phyloP scores from a whole-genome alignment of 2,888 invertebrate species.

The Coenonympha glycerion region DNA sequence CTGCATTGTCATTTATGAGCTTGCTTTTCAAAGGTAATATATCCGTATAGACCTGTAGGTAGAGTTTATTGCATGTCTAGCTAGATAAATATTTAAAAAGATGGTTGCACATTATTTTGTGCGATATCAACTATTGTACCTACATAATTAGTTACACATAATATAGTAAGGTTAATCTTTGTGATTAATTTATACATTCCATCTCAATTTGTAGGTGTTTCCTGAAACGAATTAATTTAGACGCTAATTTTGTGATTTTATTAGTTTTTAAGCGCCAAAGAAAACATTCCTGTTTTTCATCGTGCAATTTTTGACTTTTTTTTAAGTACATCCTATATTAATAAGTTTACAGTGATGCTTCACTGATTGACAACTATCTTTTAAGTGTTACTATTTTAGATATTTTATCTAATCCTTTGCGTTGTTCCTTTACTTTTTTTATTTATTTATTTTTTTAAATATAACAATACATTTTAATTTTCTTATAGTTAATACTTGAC shows the following conservation, averaged over 20 bases:
- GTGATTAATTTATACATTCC: slow-evolving; percentile 3
- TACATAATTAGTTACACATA: neutral
- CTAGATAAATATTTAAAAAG: slow-evolving; percentile 19
- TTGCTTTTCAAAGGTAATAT: no score
- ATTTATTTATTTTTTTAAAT: no score
- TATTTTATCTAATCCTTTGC: slow-evolving; percentile 35
- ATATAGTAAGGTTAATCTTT: neutral
- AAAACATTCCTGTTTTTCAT: slow-evolving; percentile 49
- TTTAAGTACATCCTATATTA: slow-evolving; percentile 27
- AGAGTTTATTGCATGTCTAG: slow-evolving; percentile 35
- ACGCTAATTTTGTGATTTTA: slow-evolving; percentile 55
- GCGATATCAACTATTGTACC: slow-evolving; percentile 3
- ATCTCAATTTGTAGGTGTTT: slow-evolving; percentile 25
- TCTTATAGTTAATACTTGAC: no score
- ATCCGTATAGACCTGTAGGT: no score
- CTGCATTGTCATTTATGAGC: no score
- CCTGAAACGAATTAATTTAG: slow-evolving; percentile 54
- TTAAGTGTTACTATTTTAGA: slow-evolving; percentile 42
- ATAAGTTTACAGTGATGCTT: slow-evolving; percentile 40
- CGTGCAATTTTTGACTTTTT: slow-evolving; percentile 61
- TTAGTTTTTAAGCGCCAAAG: slow-evolving; percentile 67
- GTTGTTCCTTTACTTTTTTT: slow-evolving; percentile 31
- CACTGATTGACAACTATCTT: slow-evolving; percentile 34
- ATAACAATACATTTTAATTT: no score
- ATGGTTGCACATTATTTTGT: slow-evolving; percentile 38